Percentiles rank a stretch among this genome's conserved stretches.
These are phyloP conservation scores for Diogma glabrata DNA, from an alignment of 2,888 invertebrate species.

Conservation along the genomic window DNA sequence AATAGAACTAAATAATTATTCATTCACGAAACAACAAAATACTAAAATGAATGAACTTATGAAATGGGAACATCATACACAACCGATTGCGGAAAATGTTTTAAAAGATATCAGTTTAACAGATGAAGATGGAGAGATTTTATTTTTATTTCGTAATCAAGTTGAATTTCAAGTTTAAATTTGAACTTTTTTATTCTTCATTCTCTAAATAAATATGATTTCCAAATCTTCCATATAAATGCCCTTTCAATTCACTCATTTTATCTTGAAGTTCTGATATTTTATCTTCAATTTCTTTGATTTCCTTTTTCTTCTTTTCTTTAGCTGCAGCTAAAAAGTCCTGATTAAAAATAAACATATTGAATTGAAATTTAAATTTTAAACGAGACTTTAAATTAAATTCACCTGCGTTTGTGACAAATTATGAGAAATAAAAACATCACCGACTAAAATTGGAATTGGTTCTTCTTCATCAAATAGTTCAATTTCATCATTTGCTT, in stretches of 20 bases:
- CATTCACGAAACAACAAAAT: neutral
- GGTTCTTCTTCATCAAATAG: constrained; percentile 64
- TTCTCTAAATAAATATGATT: constrained; percentile 94
- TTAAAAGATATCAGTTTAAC: constrained; percentile 18
- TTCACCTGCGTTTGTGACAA: constrained; percentile 62
- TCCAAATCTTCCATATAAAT: constrained; percentile 94
- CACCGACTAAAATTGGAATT: constrained; percentile 77
- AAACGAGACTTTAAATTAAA: too few species aligned
- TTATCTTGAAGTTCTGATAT: constrained; percentile 58
- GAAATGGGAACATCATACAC: constrained; percentile 21
- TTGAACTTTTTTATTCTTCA: constrained; percentile 46
- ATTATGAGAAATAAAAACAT: constrained; percentile 75
- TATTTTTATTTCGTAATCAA: constrained; percentile 21
- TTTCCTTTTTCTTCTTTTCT: constrained; percentile 56
- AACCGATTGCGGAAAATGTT: constrained; percentile 16
- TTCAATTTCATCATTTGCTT: constrained; percentile 79
- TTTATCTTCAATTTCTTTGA: constrained; percentile 55
- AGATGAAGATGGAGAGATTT: constrained; percentile 16
- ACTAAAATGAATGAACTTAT: constrained; percentile 20
- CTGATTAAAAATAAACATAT: too few species aligned
- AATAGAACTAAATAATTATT: too few species aligned
- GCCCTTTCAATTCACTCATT: constrained; percentile 80
- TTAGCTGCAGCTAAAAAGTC: constrained; percentile 67
- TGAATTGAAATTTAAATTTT: too few species aligned
- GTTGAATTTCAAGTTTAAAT: constrained; percentile 1